A percentile compares a stretch with the other conserved stretches of the same genome.
Conservation (phyloP, 2,797 vertebrate genomes). For the Eutrigla gurnardus region DNA sequence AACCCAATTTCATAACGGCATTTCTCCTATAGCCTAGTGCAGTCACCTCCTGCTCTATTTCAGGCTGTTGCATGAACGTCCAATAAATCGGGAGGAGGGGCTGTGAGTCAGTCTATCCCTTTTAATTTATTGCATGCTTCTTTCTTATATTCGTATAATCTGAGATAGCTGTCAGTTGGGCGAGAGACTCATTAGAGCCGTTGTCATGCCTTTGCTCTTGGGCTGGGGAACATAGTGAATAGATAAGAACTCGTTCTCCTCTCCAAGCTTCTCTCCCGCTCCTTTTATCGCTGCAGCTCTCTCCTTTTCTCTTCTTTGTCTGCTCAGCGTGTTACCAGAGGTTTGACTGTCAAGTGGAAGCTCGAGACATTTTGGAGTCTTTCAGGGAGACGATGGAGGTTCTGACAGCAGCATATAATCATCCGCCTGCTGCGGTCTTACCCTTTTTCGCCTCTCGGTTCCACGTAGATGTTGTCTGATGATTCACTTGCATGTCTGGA, state of each 20-base stretch:
- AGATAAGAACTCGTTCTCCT: conserved; percentile 57
- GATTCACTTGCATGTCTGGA: conserved; percentile 57
- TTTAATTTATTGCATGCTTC: conserved; percentile 55
- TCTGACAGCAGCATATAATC: conserved; percentile 59
- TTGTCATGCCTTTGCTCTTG: conserved; percentile 55
- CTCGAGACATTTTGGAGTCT: conserved; percentile 55
- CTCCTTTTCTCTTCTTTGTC: conserved; percentile 23
- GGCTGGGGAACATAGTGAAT: conserved; percentile 37
- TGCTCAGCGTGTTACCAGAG: conserved; percentile 42
- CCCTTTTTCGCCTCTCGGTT: conserved; percentile 49
- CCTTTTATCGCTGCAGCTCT: conserved; percentile 35
- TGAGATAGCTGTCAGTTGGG: conserved; percentile 52
- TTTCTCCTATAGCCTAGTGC: conserved; percentile 14
- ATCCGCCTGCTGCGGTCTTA: conserved; percentile 51
- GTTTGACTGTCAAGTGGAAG: conserved; percentile 64
- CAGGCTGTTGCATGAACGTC: conserved; percentile 49
- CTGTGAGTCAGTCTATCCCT: conserved; percentile 42
- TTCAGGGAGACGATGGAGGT: conserved; percentile 52
- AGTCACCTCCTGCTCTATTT: conserved; percentile 54
- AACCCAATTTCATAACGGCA: conserved; percentile 38
- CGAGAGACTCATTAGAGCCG: conserved; percentile 62
- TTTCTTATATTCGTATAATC: conserved; percentile 51
- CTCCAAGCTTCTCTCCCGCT: conserved; percentile 15
- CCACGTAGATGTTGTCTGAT: conserved; percentile 49
- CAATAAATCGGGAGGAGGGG: conserved; percentile 39